Evolutionary conservation across 2,113 vertebrate species (phyloP).

Genomic region (Mastomys coucha): DNA sequence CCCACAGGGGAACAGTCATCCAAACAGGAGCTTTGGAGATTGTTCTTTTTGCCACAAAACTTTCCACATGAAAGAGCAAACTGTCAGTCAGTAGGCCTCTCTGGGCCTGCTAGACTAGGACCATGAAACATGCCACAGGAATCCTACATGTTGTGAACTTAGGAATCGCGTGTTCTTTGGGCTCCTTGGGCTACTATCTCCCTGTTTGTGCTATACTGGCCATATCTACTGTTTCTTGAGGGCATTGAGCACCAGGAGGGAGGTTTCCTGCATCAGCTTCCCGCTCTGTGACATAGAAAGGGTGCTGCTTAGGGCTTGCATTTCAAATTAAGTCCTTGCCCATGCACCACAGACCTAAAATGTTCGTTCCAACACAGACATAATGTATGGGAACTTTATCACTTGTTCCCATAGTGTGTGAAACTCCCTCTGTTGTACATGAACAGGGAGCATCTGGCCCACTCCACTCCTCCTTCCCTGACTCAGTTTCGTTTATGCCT

Average conservation of each 20-base stretch:
- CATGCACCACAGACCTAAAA: not conserved
- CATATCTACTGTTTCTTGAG: not conserved
- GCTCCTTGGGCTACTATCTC: not conserved
- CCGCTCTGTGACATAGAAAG: not conserved
- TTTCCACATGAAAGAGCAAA: not conserved
- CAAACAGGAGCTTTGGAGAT: not conserved
- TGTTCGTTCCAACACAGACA: not conserved
- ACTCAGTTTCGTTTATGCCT: not conserved
- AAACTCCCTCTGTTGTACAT: not conserved
- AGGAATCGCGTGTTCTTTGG: not conserved
- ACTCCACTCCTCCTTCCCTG: not conserved
- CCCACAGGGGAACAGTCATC: conserved; percentile 41
- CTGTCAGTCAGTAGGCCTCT: not conserved
- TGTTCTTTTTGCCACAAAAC: not conserved
- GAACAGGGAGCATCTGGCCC: not conserved
- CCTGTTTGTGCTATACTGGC: not conserved
- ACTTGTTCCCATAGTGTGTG: not conserved
- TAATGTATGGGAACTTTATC: not conserved
- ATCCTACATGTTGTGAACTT: not conserved
- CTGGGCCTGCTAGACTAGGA: not conserved
- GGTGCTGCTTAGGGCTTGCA: not conserved
- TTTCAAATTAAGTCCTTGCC: not conserved
- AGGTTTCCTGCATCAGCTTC: not conserved
- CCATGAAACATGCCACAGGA: not conserved
- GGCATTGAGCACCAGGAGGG: not conserved